A percentile compares a stretch with the other conserved stretches of the same genome.
These are phyloP conservation scores for Archips crataeganus DNA, from an alignment of 2,888 invertebrate genomes.

Conservation along the genomic window DNA sequence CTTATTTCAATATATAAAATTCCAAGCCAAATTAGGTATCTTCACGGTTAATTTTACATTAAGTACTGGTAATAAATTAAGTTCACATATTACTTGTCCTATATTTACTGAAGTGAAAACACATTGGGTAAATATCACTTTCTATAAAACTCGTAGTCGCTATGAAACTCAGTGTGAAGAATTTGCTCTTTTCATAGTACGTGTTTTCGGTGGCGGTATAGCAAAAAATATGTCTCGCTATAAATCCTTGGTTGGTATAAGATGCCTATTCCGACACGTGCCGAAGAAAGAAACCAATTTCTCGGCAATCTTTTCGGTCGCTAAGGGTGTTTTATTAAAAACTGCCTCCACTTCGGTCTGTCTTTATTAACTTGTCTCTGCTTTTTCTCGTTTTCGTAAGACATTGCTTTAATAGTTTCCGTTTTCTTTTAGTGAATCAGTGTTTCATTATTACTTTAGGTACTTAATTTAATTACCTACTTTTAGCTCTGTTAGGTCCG, in stretches of 20 bases:
- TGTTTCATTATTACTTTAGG: constrained; percentile 13
- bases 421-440: constrained; percentile 30
- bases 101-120: neutral
- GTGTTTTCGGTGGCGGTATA: constrained; percentile 11
- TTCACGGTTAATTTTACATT: neutral
- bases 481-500: constrained; percentile 14
- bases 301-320: constrained; percentile 42
- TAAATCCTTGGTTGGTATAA: constrained; percentile 31
- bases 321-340: constrained; percentile 47
- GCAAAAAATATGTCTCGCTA: constrained; percentile 25
- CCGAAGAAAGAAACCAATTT: constrained; percentile 42
- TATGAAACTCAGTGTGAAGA: neutral
- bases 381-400: constrained; percentile 37
- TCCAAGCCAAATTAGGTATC: neutral
- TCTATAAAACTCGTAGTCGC: neutral
- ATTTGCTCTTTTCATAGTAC: constrained; percentile 25
- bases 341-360: constrained; percentile 43
- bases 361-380: constrained; percentile 45
- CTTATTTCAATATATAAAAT: neutral
- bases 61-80: neutral
- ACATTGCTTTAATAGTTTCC: constrained; percentile 40
- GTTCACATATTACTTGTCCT: neutral
- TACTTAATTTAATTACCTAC: neutral
- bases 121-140: neutral
- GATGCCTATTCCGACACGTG: constrained; percentile 30